These are phyloP conservation scores for Acleris sparsana DNA, from an alignment of 2,888 invertebrate genomes.

Conservation along the genomic window DNA sequence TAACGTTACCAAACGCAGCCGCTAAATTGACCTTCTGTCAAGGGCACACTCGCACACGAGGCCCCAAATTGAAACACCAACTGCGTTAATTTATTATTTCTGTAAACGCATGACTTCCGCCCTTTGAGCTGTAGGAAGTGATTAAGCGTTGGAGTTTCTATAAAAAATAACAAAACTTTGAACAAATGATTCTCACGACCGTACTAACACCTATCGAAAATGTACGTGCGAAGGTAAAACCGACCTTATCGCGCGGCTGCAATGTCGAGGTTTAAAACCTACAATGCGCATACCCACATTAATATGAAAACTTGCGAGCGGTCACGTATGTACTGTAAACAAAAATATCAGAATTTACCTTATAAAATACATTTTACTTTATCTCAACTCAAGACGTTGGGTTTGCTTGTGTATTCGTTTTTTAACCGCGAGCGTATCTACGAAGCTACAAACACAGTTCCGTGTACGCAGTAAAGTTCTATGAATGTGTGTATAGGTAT, in stretches of 20 bases:
- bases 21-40: constrained; percentile 72
- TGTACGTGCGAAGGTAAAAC: constrained; percentile 59
- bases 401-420: constrained; percentile 7
- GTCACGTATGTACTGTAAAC: constrained; percentile 9
- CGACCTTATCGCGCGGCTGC: constrained; percentile 46
- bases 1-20: constrained; percentile 63
- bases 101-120: constrained; percentile 78
- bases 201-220: constrained; percentile 61
- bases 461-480: constrained; percentile 38
- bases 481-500: constrained; percentile 44
- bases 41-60: constrained; percentile 61
- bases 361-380: constrained; percentile 7
- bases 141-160: constrained; percentile 69
- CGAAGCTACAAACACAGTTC: constrained; percentile 9
- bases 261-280: constrained; percentile 43
- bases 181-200: constrained; percentile 69
- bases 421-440: constrained; percentile 1
- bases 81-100: constrained; percentile 75
- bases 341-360: not conserved
- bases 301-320: constrained; percentile 14
- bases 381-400: constrained; percentile 7
- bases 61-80: constrained; percentile 66
- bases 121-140: constrained; percentile 80
- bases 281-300: constrained; percentile 18
- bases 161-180: constrained; percentile 74